Conservation (phyloP, 2,113 vertebrate species). For the Onychorhynchus coronatus region DNA sequence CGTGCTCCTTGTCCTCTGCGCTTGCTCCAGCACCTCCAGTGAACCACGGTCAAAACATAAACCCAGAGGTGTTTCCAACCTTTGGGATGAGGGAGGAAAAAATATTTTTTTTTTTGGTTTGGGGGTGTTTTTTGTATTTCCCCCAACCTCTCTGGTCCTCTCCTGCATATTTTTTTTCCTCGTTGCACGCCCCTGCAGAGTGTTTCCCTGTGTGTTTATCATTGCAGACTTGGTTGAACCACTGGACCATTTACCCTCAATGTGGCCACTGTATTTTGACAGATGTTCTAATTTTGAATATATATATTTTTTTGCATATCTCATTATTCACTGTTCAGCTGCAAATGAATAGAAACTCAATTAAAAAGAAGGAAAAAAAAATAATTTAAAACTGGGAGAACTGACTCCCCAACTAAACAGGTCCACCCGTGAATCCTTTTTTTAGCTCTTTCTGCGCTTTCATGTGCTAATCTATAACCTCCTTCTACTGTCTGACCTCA, state of each 20-base stretch:
- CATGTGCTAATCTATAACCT: conserved; percentile 79
- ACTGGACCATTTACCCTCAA: neutral
- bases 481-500: conserved; percentile 84
- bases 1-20: neutral
- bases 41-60: neutral
- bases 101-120: neutral
- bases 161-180: neutral
- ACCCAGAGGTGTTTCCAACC: neutral
- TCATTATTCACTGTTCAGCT: conserved; percentile 3
- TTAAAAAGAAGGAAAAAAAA: neutral
- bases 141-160: neutral
- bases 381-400: neutral
- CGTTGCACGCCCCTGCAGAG: neutral
- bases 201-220: conserved; percentile 59
- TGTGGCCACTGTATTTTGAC: conserved; percentile 40
- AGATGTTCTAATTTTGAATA: conserved; percentile 44
- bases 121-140: neutral
- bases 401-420: conserved; percentile 40
- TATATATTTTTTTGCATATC: neutral
- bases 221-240: conserved; percentile 55
- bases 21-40: neutral
- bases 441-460: conserved; percentile 79
- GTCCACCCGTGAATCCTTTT: conserved; percentile 66
- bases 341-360: neutral
- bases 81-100: conserved; percentile 6